Evolutionary conservation across 2,113 vertebrate species (phyloP).

Genomic region (Lepus americanus): DNA sequence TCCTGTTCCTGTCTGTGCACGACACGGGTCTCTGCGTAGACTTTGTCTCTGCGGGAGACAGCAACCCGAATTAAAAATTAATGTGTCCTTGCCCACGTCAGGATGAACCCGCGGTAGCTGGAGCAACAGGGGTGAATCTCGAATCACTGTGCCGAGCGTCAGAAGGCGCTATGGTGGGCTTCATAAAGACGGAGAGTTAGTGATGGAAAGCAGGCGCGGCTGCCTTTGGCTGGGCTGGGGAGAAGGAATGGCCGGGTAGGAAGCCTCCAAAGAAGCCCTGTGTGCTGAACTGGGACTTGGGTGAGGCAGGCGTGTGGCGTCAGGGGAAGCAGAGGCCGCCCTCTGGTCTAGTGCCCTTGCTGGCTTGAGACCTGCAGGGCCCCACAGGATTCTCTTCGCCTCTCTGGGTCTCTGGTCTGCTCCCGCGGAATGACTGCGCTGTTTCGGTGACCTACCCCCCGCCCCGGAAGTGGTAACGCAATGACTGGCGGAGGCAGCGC

Average conservation of each 20-base stretch:
- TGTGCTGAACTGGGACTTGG: not conserved
- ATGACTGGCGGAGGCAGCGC: not conserved
- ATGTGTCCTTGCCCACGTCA: no score
- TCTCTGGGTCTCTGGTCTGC: not conserved
- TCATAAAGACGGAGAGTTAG: not conserved
- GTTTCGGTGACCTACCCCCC: not conserved
- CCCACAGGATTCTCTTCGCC: not conserved
- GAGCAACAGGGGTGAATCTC: not conserved
- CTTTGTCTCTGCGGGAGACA: no score
- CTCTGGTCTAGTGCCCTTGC: not conserved
- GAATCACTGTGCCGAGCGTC: not conserved
- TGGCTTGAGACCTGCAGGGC: not conserved
- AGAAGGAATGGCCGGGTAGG: not conserved
- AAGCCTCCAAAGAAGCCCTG: no score
- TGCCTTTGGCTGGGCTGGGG: not conserved
- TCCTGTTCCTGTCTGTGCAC: no score
- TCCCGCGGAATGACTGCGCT: constrained; percentile 16
- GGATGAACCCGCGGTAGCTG: not conserved
- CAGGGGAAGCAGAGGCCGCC: not conserved
- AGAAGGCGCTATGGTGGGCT: not conserved
- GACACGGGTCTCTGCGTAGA: no score
- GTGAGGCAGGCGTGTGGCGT: not conserved
- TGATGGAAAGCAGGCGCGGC: not conserved
- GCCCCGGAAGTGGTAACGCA: constrained; percentile 52
- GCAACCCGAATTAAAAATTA: no score